phyloP scores from a whole-genome alignment of 1,140 invertebrate genomes.

The Monomorium pharaonis region DNA sequence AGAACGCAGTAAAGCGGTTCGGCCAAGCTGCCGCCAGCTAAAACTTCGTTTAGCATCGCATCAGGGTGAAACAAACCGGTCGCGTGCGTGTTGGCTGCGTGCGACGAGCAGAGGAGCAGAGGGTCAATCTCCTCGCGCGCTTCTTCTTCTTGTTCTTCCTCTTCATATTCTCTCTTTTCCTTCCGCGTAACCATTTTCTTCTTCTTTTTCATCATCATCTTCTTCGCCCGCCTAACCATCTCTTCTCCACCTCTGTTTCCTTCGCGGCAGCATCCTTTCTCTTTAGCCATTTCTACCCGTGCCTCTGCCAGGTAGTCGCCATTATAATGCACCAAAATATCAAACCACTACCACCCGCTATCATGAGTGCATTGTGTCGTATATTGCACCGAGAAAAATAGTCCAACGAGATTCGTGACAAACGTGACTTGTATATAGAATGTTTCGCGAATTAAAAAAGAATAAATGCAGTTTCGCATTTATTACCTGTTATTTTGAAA shows the following conservation, averaged over 20 bases:
- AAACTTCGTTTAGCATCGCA: slow-evolving; percentile 82
- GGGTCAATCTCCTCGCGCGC: slow-evolving; percentile 82
- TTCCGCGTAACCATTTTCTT: slow-evolving; percentile 71
- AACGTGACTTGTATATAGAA: not conserved
- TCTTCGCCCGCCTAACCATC: slow-evolving; percentile 55
- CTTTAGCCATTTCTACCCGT: slow-evolving; percentile 52
- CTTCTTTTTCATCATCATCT: slow-evolving; percentile 62
- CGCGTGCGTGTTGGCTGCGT: slow-evolving; percentile 80
- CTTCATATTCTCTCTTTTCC: slow-evolving; percentile 70
- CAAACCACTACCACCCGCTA: slow-evolving; percentile 13
- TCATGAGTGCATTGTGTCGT: not conserved
- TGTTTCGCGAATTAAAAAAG: not conserved
- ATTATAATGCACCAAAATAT: slow-evolving; percentile 52
- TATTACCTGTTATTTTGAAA: not conserved
- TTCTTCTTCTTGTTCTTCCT: slow-evolving; percentile 59
- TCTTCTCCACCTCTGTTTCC: slow-evolving; percentile 39
- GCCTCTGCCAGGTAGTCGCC: slow-evolving; percentile 19
- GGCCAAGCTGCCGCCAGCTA: slow-evolving; percentile 77
- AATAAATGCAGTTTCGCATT: not conserved
- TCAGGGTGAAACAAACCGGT: slow-evolving; percentile 83
- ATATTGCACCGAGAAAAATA: not conserved
- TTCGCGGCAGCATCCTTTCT: slow-evolving; percentile 52
- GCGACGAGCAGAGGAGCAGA: slow-evolving; percentile 78
- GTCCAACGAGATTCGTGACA: not conserved
- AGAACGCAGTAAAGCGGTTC: slow-evolving; percentile 68